Conservation (phyloP, 1,140 invertebrate genomes). For the Bombus polaris region DNA sequence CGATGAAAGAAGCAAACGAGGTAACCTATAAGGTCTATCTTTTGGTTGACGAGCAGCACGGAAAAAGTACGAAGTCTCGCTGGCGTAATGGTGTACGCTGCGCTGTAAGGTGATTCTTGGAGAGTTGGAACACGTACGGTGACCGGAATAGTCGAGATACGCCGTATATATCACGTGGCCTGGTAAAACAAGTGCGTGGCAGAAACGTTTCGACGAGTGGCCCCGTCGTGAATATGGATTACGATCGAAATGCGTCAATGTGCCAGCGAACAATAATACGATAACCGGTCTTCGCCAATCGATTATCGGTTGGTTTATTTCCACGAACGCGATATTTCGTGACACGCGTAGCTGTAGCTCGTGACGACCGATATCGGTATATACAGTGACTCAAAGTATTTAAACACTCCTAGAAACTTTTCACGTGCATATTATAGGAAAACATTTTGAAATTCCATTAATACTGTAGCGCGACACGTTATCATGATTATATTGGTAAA, state of each 20-base stretch:
- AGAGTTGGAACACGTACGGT: slow-evolving; percentile 20
- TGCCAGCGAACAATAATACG: slow-evolving; percentile 12
- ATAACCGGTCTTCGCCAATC: slow-evolving; percentile 23
- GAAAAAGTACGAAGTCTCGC: neutral
- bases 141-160: slow-evolving; percentile 33
- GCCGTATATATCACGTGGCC: slow-evolving; percentile 30
- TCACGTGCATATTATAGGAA: too few species aligned
- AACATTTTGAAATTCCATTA: too few species aligned
- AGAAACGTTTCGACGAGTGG: slow-evolving; percentile 35
- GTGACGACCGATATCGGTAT: neutral
- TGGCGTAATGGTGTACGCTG: neutral
- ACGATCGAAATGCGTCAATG: neutral
- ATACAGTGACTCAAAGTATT: neutral
- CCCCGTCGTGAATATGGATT: slow-evolving; percentile 18
- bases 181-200: slow-evolving; percentile 44
- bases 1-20: neutral
- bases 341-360: neutral
- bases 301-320: slow-evolving; percentile 44
- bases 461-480: too few species aligned
- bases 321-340: slow-evolving; percentile 37
- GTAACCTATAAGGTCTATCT: neutral
- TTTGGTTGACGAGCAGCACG: neutral
- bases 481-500: too few species aligned
- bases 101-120: slow-evolving; percentile 5
- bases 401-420: too few species aligned